Evolutionary conservation across 2,797 vertebrate genomes (phyloP).

Genomic region (Echiichthys vipera): DNA sequence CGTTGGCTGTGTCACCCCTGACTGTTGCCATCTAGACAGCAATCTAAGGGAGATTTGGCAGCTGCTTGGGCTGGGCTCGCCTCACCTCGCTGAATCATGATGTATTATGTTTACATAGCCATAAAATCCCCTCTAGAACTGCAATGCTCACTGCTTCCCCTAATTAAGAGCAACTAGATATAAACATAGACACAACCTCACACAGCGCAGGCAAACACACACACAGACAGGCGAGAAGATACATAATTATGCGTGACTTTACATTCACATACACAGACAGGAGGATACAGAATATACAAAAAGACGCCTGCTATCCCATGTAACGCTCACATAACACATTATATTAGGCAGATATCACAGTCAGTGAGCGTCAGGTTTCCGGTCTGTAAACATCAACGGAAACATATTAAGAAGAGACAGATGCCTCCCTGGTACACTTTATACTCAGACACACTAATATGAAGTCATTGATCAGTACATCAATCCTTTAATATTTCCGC

Average conservation of each 20-base stretch:
- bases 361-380: slow-evolving; percentile 29
- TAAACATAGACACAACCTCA: slow-evolving; percentile 54
- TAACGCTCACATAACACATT: neutral
- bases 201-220: slow-evolving; percentile 18
- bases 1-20: slow-evolving; percentile 42
- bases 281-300: slow-evolving; percentile 13
- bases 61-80: slow-evolving; percentile 53
- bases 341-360: slow-evolving; percentile 33
- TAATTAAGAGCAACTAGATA: slow-evolving; percentile 75
- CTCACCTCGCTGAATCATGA: slow-evolving; percentile 77
- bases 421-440: slow-evolving; percentile 38
- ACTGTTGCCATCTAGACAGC: slow-evolving; percentile 58
- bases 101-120: slow-evolving; percentile 77
- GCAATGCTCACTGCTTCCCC: slow-evolving; percentile 67
- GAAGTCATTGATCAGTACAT: slow-evolving; percentile 53
- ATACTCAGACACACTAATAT: slow-evolving; percentile 33
- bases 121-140: slow-evolving; percentile 74
- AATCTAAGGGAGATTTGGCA: slow-evolving; percentile 70
- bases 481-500: slow-evolving; percentile 34
- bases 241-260: slow-evolving; percentile 13
- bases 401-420: slow-evolving; percentile 42
- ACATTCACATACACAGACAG: slow-evolving; percentile 12
- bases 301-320: too few species aligned
- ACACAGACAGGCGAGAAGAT: slow-evolving; percentile 6
- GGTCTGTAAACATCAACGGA: slow-evolving; percentile 42